phyloP scores from a whole-genome alignment of 2,888 invertebrate genomes.

The Cosmorhoe ocellata region DNA sequence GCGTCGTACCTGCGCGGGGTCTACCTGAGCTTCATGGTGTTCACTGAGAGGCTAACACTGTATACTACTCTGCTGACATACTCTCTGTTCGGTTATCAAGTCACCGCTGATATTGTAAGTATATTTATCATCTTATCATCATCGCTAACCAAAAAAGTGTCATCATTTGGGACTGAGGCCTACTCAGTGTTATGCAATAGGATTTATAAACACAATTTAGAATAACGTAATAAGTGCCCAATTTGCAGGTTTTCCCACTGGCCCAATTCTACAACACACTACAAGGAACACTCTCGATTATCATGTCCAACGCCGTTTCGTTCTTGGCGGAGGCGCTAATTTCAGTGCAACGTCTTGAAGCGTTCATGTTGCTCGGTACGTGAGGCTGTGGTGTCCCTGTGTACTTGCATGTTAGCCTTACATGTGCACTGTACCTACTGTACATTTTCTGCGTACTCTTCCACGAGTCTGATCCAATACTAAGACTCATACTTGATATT shows the following conservation, averaged over 20 bases:
- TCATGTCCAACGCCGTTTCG: constrained; percentile 83
- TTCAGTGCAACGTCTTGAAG: constrained; percentile 83
- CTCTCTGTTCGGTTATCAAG: constrained; percentile 85
- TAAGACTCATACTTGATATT: not conserved
- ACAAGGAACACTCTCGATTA: constrained; percentile 84
- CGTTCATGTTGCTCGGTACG: constrained; percentile 82
- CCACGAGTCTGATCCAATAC: not conserved
- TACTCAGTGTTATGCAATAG: not conserved
- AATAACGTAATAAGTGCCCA: constrained; percentile 28
- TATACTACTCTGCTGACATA: constrained; percentile 91
- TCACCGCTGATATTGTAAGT: constrained; percentile 79
- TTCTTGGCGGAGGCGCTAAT: constrained; percentile 83
- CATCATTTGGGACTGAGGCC: not conserved
- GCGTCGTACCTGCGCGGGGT: constrained; percentile 86
- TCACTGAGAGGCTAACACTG: constrained; percentile 92
- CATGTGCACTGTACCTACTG: not conserved
- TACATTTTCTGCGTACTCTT: not conserved
- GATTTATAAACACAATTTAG: not conserved
- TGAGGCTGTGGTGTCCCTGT: constrained; percentile 39
- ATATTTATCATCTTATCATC: not conserved
- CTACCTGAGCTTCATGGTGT: constrained; percentile 88
- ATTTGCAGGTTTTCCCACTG: constrained; percentile 82
- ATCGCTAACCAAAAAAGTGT: not conserved
- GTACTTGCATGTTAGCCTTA: constrained; percentile 14
- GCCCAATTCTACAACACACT: constrained; percentile 85